Evolutionary conservation across 2,113 vertebrate species (phyloP).

Genomic region (Myotis yumanensis): DNA sequence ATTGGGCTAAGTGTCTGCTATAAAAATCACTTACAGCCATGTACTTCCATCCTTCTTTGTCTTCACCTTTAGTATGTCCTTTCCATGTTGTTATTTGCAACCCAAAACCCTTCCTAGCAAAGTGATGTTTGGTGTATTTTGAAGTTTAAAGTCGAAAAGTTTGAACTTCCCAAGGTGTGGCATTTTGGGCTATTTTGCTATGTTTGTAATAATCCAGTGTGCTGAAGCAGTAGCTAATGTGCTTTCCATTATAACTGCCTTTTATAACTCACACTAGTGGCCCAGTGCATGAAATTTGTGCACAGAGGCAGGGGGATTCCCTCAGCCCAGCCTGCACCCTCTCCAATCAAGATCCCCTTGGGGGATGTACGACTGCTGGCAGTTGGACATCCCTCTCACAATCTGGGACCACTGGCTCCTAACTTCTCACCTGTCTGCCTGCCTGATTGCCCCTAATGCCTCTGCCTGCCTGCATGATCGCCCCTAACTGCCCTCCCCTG

Average conservation of each 20-base stretch:
- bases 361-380: too few species aligned
- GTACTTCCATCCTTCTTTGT: background rate
- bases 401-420: too few species aligned
- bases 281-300: too few species aligned
- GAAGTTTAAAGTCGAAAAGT: background rate
- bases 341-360: too few species aligned
- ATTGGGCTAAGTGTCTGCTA: background rate
- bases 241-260: background rate
- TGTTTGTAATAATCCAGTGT: background rate
- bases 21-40: constrained; percentile 31
- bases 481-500: too few species aligned
- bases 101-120: background rate
- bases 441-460: too few species aligned
- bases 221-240: background rate
- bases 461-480: too few species aligned
- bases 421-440: too few species aligned
- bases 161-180: background rate
- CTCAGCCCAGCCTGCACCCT: too few species aligned
- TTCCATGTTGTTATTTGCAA: background rate
- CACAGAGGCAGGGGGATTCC: too few species aligned
- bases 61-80: background rate
- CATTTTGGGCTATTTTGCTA: constrained; percentile 1
- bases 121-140: background rate
- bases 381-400: too few species aligned
- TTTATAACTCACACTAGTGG: background rate